Base-by-base conservation (phyloP, 2,797 vertebrate species). In the Acanthurus tractus region DNA sequence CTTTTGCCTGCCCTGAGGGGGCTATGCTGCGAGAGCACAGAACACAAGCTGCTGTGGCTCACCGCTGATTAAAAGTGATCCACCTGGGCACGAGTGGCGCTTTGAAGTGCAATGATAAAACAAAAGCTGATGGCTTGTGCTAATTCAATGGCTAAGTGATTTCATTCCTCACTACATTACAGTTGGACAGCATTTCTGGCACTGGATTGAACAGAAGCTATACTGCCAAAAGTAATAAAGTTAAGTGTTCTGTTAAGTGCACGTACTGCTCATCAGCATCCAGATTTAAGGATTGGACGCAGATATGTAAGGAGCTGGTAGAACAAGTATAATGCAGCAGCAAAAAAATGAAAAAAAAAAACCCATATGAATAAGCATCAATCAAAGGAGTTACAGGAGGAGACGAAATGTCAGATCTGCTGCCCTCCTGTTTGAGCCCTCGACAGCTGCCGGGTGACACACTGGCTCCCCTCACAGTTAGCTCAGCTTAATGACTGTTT, bases 101-200 rank as follows among this genome's bases (percentile, higher is more conserved):
- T 92, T 92, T 92, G 88, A 93, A 90, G 89, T 81, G 79, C 81
- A 63, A 81, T 79, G 89, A 90, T 90, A 81, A 89, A 91, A 92
- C 86, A 83, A 84, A 88, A 69, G 73, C 84, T 67, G 83, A 88
- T 84, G 88, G 87, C 84, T 80, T 70, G 83, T 73, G 86, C 80
- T 90, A 89, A 92, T 90, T 86, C 76, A 7, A 57, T 8, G 78
- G 85, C 88, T 84, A 90, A 89, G 87, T 88, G 83, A 90, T 89
- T 92, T 86, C 71, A 87, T 87, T 88, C 78, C 84, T 79, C 80
- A 22, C 83, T 72, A 45, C 85, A 82, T 90, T 86, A 84, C 53
- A n/a, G 80, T 59, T 63, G 81, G 76, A 79, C 86, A 29, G 85
- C 82, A 53, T 92, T 90, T 81, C 84, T 90, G 85, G 87, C 79